Conservation (phyloP, 2,113 vertebrate genomes). For the Carollia perspicillata region DNA sequence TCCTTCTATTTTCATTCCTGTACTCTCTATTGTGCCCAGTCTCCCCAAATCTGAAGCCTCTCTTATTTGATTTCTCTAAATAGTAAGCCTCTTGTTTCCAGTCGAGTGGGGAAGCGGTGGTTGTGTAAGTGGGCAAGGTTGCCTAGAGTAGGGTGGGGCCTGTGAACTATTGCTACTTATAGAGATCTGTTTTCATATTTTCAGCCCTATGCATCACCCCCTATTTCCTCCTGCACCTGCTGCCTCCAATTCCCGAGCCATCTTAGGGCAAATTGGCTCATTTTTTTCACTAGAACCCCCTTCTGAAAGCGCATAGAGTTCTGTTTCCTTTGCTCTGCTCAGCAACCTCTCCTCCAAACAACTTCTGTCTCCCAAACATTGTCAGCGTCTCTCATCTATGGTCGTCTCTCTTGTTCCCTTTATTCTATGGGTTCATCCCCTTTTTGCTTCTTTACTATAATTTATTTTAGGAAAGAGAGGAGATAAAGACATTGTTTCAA, state of each 20-base stretch:
- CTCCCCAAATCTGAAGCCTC: background rate
- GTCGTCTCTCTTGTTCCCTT: background rate
- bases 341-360: background rate
- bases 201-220: background rate
- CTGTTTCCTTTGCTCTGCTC: background rate
- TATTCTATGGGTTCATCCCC: background rate
- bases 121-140: background rate
- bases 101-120: background rate
- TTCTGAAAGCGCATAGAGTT: background rate
- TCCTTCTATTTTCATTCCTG: background rate
- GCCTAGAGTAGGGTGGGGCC: background rate
- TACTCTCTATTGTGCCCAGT: background rate
- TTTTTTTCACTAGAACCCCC: background rate
- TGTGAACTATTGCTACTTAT: background rate
- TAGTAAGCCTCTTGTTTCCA: background rate
- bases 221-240: background rate
- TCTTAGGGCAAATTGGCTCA: background rate
- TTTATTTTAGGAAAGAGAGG: conserved; percentile 15
- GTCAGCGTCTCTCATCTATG: background rate
- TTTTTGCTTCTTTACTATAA: background rate
- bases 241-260: background rate
- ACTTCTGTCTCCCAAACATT: background rate
- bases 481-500: background rate
- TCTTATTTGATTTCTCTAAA: background rate
- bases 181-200: background rate